Evolutionary conservation across 2,113 vertebrate species (phyloP).

Genomic region (Nipponia nippon): DNA sequence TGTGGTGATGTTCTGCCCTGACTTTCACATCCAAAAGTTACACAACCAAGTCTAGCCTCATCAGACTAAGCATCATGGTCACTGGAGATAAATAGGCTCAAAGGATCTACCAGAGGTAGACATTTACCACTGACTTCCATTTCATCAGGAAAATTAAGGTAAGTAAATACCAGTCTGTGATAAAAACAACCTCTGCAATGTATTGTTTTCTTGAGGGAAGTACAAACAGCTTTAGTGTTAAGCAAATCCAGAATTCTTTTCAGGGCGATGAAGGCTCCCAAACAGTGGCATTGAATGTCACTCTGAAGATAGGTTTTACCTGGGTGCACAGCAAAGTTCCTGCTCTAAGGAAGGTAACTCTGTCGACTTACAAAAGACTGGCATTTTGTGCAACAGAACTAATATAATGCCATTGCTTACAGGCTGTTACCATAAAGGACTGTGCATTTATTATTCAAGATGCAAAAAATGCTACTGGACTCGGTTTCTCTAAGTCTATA

Average conservation of each 20-base stretch:
- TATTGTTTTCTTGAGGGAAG: not conserved
- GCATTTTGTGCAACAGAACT: not conserved
- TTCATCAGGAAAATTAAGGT: not conserved
- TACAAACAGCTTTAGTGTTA: not conserved
- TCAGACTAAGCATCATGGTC: not conserved
- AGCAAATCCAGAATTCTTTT: not conserved
- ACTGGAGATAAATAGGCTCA: not conserved
- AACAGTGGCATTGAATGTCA: not conserved
- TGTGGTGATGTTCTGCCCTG: not conserved
- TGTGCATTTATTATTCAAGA: not conserved
- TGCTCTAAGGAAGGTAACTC: not conserved
- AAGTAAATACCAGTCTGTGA: not conserved
- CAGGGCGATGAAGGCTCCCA: not conserved
- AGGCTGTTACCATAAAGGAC: not conserved
- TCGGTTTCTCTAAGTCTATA: not conserved
- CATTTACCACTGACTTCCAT: not conserved
- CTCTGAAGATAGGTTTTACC: not conserved
- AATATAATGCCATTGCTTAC: not conserved
- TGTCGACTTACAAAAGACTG: not conserved
- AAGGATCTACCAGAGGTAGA: not conserved
- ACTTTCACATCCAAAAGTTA: not conserved
- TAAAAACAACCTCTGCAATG: not conserved
- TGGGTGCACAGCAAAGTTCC: not conserved
- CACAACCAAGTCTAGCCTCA: fast-evolving
- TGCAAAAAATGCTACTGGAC: not conserved